Percentiles rank a stretch among this genome's conserved stretches.
phyloP scores from a whole-genome alignment of 2,113 vertebrate genomes.

The Lasiurus borealis region DNA sequence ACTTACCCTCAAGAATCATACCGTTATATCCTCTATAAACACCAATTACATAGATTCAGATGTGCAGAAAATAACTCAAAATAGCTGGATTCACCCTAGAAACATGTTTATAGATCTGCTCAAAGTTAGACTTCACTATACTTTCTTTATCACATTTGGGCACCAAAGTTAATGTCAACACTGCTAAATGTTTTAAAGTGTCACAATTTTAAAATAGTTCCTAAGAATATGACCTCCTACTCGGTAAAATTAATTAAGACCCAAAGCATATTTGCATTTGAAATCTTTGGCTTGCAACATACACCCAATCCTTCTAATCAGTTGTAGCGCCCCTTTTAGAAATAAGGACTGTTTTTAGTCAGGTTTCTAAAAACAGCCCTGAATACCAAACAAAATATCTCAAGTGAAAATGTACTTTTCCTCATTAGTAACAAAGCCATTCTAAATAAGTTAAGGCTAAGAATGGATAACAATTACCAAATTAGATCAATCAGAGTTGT shows the following conservation, averaged over 20 bases:
- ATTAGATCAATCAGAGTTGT: not conserved
- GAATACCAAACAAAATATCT: not conserved
- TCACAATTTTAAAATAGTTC: slow-evolving; percentile 27
- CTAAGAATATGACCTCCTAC: not conserved
- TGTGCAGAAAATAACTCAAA: slow-evolving; percentile 18
- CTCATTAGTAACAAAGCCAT: slow-evolving; percentile 22
- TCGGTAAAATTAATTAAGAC: slow-evolving; percentile 52
- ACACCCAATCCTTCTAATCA: not conserved
- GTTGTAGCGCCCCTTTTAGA: not conserved
- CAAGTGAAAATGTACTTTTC: slow-evolving; percentile 11
- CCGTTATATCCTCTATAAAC: not conserved
- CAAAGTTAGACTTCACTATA: not conserved
- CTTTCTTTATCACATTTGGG: not conserved
- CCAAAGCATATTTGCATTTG: slow-evolving; percentile 7
- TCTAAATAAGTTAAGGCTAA: not conserved
- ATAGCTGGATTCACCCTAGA: not conserved
- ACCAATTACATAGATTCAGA: not conserved
- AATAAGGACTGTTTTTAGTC: not conserved
- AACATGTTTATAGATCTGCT: not conserved
- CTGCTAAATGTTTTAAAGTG: slow-evolving; percentile 15
- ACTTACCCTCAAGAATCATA: not conserved
- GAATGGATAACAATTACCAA: not conserved
- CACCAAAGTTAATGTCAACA: slow-evolving; percentile 25
- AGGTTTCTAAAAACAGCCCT: slow-evolving; percentile 25
- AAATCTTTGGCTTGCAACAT: slow-evolving; percentile 15